Evolutionary conservation across 2,113 vertebrate genomes (phyloP), one percentile per base, ranked within the genome.

Genomic region (Baryphthengus martii): DNA sequence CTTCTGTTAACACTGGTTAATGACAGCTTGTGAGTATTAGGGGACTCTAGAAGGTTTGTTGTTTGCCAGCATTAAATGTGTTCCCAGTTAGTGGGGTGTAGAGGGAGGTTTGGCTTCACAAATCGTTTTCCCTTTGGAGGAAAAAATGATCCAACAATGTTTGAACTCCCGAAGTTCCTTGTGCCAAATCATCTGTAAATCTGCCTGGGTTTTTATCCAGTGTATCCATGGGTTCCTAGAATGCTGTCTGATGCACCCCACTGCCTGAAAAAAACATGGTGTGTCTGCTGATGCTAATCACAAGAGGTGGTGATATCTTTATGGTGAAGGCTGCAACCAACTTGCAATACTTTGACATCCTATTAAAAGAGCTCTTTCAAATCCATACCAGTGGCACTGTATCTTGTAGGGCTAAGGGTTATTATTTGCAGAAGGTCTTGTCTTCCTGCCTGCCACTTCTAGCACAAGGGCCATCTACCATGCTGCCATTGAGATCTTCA

Each of bases 1-100:
- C 91, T 91, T 61, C 93, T 92, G 76, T 92, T 95, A 90, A 55
- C 5, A 0, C 92, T 76, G 58, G n/a, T 40, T 76, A 94, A 91
- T 91, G 81, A 93, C 65, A 62, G 49, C 71, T 37, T 73, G 61
- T 49, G 62, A 66, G 31, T 49, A 39, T 37, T 75, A 52, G 58
- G 62, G 28, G 37, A 70, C 71, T 86, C 47, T 39, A 20, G 76
- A 83, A 58, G 16, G 55, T 79, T 85, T 93, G 53, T 8, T 75
- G 8, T 76, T 90, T 80, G 44, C 63, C 0, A 1, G 53, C 39
- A 42, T 62, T 68, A 72, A 81, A 82, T 35, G 25, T 75, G 42
- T 53, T 91, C 37, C 40, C 21, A 5, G 49, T 89, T 94, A 62
- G 28, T 68, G 49, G 29, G 62, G 15, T 78, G 44, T 23, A 59